These are phyloP conservation scores for Phymastichus coffea DNA, from an alignment of 1,140 invertebrate species.

Conservation along the genomic window DNA sequence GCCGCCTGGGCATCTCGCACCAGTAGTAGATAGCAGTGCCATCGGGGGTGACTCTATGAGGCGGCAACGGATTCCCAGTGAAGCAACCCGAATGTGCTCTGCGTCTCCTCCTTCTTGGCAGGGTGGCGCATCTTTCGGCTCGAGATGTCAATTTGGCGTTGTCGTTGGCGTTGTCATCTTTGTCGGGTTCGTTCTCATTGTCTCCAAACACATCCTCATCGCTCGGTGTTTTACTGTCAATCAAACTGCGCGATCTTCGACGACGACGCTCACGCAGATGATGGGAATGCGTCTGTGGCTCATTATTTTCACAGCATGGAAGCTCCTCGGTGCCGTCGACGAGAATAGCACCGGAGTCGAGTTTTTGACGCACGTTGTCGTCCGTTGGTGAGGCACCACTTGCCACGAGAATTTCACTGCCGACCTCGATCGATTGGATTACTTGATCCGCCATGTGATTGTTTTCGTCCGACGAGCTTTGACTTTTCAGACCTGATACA, in stretches of 20 bases:
- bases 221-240: background rate
- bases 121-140: conserved; percentile 46
- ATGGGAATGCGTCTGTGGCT: background rate
- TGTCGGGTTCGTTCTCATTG: conserved; percentile 30
- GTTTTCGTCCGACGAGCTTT: conserved; percentile 8
- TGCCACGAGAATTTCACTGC: conserved; percentile 50
- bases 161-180: background rate
- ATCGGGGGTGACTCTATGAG: conserved; percentile 74
- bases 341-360: conserved; percentile 50
- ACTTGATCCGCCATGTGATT: conserved; percentile 47
- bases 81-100: conserved; percentile 47
- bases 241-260: conserved; percentile 12
- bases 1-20: conserved; percentile 66
- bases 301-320: conserved; percentile 41
- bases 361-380: conserved; percentile 51
- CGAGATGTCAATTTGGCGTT: conserved; percentile 38
- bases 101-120: conserved; percentile 49
- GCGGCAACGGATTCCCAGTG: conserved; percentile 58
- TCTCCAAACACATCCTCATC: conserved; percentile 29
- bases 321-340: conserved; percentile 71
- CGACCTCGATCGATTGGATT: conserved; percentile 51
- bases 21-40: conserved; percentile 81
- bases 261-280: background rate
- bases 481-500: background rate
- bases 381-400: conserved; percentile 40